These are phyloP conservation scores for Lasaia peninsularis DNA, from an alignment of 1,140 invertebrate species.

Conservation along the genomic window DNA sequence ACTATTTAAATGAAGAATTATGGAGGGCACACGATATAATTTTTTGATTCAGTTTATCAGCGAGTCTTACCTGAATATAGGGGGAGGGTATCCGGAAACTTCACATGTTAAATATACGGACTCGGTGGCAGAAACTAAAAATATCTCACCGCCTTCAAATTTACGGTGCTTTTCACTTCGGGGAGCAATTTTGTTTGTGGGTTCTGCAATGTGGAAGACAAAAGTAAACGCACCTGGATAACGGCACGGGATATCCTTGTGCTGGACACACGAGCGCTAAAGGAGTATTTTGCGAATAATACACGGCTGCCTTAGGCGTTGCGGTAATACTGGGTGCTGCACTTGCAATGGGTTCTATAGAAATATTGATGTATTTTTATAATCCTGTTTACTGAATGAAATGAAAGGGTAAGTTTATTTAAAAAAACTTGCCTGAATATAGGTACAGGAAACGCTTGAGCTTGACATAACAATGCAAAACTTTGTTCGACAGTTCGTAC, in stretches of 20 bases:
- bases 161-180: constrained; percentile 79
- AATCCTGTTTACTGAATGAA: neutral
- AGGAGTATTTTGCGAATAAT: constrained; percentile 55
- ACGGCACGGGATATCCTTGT: constrained; percentile 83
- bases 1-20: neutral
- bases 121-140: constrained; percentile 78
- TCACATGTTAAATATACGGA: constrained; percentile 80
- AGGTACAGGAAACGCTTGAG: constrained; percentile 85
- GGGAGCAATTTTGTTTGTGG: constrained; percentile 70
- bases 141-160: constrained; percentile 81
- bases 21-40: neutral
- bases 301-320: constrained; percentile 63
- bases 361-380: constrained; percentile 24
- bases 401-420: neutral
- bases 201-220: constrained; percentile 52
- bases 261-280: constrained; percentile 82
- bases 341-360: constrained; percentile 79
- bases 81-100: constrained; percentile 81
- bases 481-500: constrained; percentile 64
- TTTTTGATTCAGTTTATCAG: constrained; percentile 2
- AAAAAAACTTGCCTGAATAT: constrained; percentile 82
- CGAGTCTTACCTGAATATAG: constrained; percentile 79
- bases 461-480: constrained; percentile 83
- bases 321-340: constrained; percentile 78
- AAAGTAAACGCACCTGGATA: constrained; percentile 81